These are phyloP conservation scores for Anguilla japonica DNA, from an alignment of 2,113 vertebrate genomes.

Conservation along the genomic window DNA sequence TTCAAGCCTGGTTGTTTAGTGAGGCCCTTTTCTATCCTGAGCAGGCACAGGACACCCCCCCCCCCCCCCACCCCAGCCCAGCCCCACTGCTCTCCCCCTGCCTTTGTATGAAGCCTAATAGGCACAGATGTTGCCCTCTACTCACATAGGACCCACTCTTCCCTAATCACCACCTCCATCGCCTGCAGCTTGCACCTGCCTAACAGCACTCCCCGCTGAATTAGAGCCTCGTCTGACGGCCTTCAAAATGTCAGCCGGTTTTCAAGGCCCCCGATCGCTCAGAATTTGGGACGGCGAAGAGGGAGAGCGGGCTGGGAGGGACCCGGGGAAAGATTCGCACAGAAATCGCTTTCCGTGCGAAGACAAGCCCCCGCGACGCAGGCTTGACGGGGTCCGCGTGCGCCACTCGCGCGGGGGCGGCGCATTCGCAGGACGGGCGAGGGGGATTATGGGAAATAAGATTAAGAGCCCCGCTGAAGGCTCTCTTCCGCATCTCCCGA, in stretches of 20 bases:
- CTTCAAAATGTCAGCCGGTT: not conserved
- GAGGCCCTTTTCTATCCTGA: conserved; percentile 41
- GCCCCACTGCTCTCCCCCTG: not conserved
- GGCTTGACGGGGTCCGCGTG: not conserved
- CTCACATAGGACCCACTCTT: conserved; percentile 32
- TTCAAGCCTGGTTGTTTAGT: conserved; percentile 39
- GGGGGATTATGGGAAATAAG: not conserved
- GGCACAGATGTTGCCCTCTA: conserved; percentile 50
- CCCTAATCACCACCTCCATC: conserved; percentile 25
- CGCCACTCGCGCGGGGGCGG: not conserved
- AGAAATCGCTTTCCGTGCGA: not conserved
- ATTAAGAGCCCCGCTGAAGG: not conserved
- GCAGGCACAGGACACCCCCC: conserved; percentile 16
- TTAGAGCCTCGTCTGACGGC: not conserved
- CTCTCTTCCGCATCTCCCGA: not conserved
- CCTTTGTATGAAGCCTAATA: conserved; percentile 47
- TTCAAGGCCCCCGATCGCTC: not conserved
- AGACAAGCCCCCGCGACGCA: not conserved
- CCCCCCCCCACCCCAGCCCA: not conserved
- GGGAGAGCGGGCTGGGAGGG: not conserved
- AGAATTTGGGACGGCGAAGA: not conserved
- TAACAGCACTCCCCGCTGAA: not conserved
- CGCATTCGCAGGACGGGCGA: not conserved
- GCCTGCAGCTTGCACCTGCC: conserved; percentile 17
- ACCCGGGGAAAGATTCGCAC: not conserved